phyloP scores from a whole-genome alignment of 2,113 vertebrate species.

The Rynchops niger region DNA sequence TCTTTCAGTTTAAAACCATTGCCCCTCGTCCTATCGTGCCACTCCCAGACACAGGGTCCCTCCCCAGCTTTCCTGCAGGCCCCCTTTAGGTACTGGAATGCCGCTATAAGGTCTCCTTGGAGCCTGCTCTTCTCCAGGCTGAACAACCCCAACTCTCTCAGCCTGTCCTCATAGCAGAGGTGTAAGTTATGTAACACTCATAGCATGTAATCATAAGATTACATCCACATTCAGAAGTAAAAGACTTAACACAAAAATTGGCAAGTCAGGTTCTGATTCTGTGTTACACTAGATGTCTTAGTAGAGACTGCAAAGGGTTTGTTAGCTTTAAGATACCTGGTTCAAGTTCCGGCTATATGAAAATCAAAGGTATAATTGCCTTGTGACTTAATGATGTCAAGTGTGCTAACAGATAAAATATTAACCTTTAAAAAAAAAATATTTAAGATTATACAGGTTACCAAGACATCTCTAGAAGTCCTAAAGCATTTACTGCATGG shows the following conservation, averaged over 20 bases:
- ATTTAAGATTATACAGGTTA: neutral
- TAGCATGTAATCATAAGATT: neutral
- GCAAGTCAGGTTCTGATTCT: neutral
- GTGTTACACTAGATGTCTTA: neutral
- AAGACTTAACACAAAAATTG: neutral
- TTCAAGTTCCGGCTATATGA: neutral
- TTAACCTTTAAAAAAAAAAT: neutral
- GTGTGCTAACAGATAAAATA: neutral
- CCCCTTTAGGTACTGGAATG: too few species aligned
- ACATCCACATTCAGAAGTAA: neutral
- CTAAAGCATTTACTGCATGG: neutral
- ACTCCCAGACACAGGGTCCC: too few species aligned
- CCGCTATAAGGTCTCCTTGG: too few species aligned
- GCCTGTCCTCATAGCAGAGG: too few species aligned
- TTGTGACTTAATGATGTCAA: neutral
- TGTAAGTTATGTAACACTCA: too few species aligned
- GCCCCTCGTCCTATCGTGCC: too few species aligned
- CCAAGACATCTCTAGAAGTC: neutral
- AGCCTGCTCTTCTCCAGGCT: too few species aligned
- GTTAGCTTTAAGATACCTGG: neutral
- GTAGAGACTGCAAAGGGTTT: neutral
- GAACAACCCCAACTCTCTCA: too few species aligned
- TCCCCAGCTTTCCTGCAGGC: too few species aligned
- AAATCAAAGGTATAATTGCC: neutral
- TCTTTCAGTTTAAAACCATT: too few species aligned